These are phyloP conservation scores for Stenchaetothrips biformis DNA, from an alignment of 2,888 invertebrate genomes.

Conservation along the genomic window DNA sequence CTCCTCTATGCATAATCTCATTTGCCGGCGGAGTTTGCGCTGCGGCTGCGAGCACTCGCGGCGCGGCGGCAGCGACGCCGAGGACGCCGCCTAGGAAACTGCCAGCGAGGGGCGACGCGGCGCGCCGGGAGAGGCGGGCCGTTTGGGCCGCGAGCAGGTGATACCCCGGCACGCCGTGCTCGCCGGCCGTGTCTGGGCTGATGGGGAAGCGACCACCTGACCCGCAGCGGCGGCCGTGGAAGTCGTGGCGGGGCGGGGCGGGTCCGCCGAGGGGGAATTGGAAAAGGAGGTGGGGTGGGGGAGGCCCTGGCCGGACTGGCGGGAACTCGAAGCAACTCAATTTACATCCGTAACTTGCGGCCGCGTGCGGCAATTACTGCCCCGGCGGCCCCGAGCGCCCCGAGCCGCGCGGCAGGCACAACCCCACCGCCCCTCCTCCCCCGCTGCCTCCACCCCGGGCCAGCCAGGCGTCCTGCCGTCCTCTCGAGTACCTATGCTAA, in stretches of 20 bases:
- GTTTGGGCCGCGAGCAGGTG: background rate
- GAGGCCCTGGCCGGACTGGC: background rate
- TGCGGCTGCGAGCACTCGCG: background rate
- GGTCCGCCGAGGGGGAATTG: background rate
- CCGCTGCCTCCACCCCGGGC: background rate
- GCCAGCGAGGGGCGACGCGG: background rate
- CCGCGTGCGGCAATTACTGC: slow-evolving; percentile 24
- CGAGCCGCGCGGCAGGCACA: background rate
- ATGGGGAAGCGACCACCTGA: slow-evolving; percentile 22
- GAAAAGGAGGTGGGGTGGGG: background rate
- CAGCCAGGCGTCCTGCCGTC: background rate
- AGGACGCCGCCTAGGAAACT: background rate
- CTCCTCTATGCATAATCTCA: background rate
- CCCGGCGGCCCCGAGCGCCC: slow-evolving; percentile 8
- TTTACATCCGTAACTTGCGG: slow-evolving; percentile 24
- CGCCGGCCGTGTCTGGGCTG: background rate
- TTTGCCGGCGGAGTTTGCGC: background rate
- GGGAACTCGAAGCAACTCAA: slow-evolving; percentile 24
- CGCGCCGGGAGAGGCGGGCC: background rate
- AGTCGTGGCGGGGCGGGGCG: background rate
- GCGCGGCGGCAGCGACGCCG: background rate
- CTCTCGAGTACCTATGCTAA: slow-evolving; percentile 1
- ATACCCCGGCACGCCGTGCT: background rate
- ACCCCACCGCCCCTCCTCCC: background rate
- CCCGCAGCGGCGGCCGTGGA: background rate